A percentile compares a stretch with the other conserved stretches of the same genome.
Evolutionary conservation across 2,113 vertebrate species (phyloP).

Genomic region (Illadopsis cleaveri): DNA sequence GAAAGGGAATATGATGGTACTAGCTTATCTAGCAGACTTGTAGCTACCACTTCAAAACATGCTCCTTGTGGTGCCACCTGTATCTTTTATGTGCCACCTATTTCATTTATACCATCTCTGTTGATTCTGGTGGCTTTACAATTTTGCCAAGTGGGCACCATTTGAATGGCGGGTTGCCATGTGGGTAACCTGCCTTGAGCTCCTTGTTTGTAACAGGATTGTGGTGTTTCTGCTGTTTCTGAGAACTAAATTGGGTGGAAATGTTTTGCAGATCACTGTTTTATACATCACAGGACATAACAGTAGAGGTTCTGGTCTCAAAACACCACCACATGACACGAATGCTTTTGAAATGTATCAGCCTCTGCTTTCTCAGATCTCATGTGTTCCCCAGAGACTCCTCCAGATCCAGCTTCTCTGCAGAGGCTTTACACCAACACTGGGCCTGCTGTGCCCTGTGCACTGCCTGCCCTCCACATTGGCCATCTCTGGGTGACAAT

Average conservation of each 20-base stretch:
- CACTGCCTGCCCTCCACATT: background rate
- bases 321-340: background rate
- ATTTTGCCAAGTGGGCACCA: background rate
- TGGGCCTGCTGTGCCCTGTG: background rate
- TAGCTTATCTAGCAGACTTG: background rate
- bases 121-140: background rate
- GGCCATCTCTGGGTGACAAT: background rate
- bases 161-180: background rate
- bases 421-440: rapidly evolving
- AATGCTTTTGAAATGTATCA: background rate
- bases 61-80: background rate
- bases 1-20: background rate
- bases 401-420: background rate
- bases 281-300: rapidly evolving
- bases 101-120: background rate
- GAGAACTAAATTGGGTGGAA: background rate
- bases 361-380: background rate
- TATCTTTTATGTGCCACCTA: background rate
- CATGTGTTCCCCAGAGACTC: background rate
- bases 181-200: background rate
- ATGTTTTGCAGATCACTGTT: background rate
- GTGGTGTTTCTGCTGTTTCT: background rate
- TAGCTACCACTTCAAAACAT: background rate
- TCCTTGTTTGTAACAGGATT: background rate
- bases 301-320: background rate